Evolutionary conservation across 2,113 vertebrate genomes (phyloP), one percentile per base, ranked within the genome.

Genomic region (Cyprinodon tularosa): DNA sequence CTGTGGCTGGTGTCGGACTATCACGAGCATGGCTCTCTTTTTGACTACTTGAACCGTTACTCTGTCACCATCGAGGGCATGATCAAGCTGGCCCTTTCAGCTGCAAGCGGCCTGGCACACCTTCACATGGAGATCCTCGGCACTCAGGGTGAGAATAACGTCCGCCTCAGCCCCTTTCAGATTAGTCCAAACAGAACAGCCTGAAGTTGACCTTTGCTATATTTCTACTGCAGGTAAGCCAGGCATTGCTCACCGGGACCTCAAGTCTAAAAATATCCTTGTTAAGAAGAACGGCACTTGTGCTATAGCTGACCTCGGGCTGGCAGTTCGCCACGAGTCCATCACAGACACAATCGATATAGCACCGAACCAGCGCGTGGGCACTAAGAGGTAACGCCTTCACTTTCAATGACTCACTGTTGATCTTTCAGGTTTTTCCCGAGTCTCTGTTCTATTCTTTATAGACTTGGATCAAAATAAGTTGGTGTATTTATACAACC

Each of bases 91-190:
- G 94, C 97, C 0, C 93, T 99, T 71, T 99, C 97, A 0, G 96
- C 97, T 0, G 97, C 97, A 75, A 99, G 96, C 0, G 98, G 98
- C 3, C 89, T 99, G 86, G 98, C 98, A 2, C 98, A 99, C 71
- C 94, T 99, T 20, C 98, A 99, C 85, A 99, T 99, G 98, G 98
- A 99, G 93, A 99, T 99, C n/a, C 96, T 99, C 81, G 98, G 98
- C 50, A 99, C 98, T 68, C 98, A 99, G 90, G 98, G 98, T 99
- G 90, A 94, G 80, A 63, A 3, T 3, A 48, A 12, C 38, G 44
- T 0, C 0, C 0, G 0, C 17, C 70, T 45, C 5, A 44, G 48
- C 38, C 0, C 0, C 2, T 0, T 29, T 29, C 11, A 1, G 40
- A 39, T 45, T 29, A 7, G 8, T 10, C 17, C 50, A n/a, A 57